phyloP scores from a whole-genome alignment of 2,797 vertebrate species.

The Sebastes steindachneri region DNA sequence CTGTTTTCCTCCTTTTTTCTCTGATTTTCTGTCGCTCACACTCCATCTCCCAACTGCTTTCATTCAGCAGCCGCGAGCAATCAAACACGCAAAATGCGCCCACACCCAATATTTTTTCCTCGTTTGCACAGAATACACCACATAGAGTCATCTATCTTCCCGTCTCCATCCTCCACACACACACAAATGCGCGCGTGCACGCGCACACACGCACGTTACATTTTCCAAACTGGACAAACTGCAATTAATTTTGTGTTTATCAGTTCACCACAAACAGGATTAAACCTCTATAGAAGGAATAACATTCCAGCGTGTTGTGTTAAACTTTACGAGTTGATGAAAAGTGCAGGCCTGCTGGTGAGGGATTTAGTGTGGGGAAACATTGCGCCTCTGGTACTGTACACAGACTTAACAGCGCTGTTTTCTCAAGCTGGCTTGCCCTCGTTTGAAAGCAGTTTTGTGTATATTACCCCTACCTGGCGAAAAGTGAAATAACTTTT shows the following conservation, averaged over 20 bases:
- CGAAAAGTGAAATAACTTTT: constrained; percentile 28
- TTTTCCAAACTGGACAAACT: constrained; percentile 48
- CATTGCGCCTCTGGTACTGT: constrained; percentile 68
- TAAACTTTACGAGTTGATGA: constrained; percentile 79
- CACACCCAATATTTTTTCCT: constrained; percentile 48
- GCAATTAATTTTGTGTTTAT: constrained; percentile 67
- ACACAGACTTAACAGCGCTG: constrained; percentile 54
- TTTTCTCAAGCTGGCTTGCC: constrained; percentile 55
- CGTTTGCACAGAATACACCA: constrained; percentile 26
- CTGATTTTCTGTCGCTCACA: constrained; percentile 6
- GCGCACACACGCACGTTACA: not conserved
- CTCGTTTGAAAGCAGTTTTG: constrained; percentile 50
- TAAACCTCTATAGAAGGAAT: constrained; percentile 66
- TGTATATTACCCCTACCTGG: constrained; percentile 49
- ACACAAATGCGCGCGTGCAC: not conserved
- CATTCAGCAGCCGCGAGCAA: constrained; percentile 52
- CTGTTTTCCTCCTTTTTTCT: constrained; percentile 15
- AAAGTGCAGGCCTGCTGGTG: constrained; percentile 73
- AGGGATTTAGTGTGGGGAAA: constrained; percentile 73
- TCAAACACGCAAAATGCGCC: constrained; percentile 52
- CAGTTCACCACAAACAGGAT: constrained; percentile 70
- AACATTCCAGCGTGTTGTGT: constrained; percentile 79
- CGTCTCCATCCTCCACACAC: not conserved
- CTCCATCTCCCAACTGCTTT: constrained; percentile 41
- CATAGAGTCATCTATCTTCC: constrained; percentile 10